Conservation (phyloP, 2,797 vertebrate species). For the Cyclura pinguis region DNA sequence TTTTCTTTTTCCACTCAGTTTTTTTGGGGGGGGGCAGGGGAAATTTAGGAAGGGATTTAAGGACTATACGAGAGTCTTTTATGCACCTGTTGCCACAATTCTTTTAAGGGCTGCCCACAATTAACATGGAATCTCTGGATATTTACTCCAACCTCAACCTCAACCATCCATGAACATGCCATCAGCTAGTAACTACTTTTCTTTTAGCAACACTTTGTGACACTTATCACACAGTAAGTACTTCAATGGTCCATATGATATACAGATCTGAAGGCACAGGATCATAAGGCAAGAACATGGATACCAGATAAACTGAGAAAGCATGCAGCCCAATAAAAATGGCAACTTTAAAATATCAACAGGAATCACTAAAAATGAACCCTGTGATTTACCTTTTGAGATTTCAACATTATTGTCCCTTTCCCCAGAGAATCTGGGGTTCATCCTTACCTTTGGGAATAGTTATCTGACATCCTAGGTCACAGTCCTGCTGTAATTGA, state of each 20-base stretch:
- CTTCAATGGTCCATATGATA: not conserved
- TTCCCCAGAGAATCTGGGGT: slow-evolving; percentile 24
- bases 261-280: not conserved
- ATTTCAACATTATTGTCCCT: not conserved
- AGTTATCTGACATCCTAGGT: slow-evolving; percentile 95
- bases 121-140: not conserved
- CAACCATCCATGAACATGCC: not conserved
- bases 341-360: not conserved
- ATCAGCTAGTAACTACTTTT: not conserved
- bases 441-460: slow-evolving; percentile 93
- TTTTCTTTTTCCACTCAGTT: too few relatives aligned
- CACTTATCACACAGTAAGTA: not conserved
- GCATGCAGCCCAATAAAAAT: not conserved
- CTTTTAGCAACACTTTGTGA: too few relatives aligned
- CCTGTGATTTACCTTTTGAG: not conserved
- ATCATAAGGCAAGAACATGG: not conserved
- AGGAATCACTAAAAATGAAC: not conserved
- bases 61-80: not conserved
- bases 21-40: too few relatives aligned
- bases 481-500: slow-evolving; percentile 90
- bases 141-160: not conserved
- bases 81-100: not conserved
- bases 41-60: too few relatives aligned
- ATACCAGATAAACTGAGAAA: not conserved
- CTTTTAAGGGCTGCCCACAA: not conserved